Conservation (phyloP, 2,888 invertebrate species). For the Patella depressa region DNA sequence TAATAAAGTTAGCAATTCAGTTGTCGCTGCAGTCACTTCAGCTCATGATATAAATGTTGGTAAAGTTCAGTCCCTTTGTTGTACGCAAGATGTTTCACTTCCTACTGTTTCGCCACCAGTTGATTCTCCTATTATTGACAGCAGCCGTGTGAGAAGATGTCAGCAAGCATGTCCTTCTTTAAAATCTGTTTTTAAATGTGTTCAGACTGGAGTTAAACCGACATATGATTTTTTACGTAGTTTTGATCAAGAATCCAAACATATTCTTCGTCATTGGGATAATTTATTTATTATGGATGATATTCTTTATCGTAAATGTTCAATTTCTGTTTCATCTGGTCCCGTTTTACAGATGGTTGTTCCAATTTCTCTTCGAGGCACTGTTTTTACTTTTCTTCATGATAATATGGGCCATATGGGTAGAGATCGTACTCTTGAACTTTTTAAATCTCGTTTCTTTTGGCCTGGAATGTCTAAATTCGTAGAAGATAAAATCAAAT, state of each 20-base stretch:
- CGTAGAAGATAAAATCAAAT: no score
- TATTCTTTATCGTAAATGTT: not conserved
- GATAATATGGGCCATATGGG: constrained; percentile 21
- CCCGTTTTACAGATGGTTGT: constrained; percentile 14
- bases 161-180: no score
- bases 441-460: constrained; percentile 22
- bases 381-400: constrained; percentile 25
- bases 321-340: not conserved
- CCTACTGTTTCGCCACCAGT: not conserved
- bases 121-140: not conserved
- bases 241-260: not conserved
- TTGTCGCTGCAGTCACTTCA: no score
- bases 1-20: no score
- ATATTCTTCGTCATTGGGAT: not conserved
- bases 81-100: no score
- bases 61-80: constrained; percentile 17
- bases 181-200: not conserved
- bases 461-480: no score
- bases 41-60: no score
- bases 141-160: not conserved
- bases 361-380: constrained; percentile 12
- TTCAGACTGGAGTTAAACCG: constrained; percentile 13
- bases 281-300: not conserved
- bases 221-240: not conserved
- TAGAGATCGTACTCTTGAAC: constrained; percentile 25